Percentiles rank a stretch among this genome's conserved stretches.
Evolutionary conservation across 2,888 invertebrate genomes (phyloP).

Genomic region (Geotrupes spiniger): DNA sequence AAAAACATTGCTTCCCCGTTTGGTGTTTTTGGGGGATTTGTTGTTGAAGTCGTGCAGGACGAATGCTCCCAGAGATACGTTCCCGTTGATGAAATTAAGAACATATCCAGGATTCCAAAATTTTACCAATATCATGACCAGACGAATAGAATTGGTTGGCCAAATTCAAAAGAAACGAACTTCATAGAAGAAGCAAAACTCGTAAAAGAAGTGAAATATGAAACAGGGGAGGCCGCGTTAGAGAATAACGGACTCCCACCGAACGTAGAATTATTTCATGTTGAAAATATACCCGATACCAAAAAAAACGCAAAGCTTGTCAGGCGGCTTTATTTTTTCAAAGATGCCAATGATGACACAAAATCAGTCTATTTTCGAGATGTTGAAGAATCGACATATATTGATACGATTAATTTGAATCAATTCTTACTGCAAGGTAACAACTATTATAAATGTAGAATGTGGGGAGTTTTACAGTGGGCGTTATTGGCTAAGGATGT

Average conservation of each 20-base stretch:
- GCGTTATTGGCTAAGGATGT: constrained; percentile 23
- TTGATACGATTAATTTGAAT: constrained; percentile 35
- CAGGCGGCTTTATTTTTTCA: constrained; percentile 38
- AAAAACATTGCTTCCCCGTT: constrained; percentile 48
- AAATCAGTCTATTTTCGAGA: constrained; percentile 27
- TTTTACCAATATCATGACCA: constrained; percentile 32
- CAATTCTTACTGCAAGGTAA: constrained; percentile 19
- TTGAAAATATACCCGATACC: no score
- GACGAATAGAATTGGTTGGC: constrained; percentile 31
- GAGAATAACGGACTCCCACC: no score
- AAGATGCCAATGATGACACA: constrained; percentile 31
- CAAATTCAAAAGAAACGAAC: constrained; percentile 23
- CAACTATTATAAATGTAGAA: constrained; percentile 28
- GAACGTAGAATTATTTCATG: no score
- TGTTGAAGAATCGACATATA: constrained; percentile 39
- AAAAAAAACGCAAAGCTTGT: no score
- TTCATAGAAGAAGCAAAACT: constrained; percentile 23
- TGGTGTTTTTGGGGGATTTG: constrained; percentile 52
- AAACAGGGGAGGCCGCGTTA: no score
- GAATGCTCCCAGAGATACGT: constrained; percentile 49
- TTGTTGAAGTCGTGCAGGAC: constrained; percentile 57
- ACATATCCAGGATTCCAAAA: no score
- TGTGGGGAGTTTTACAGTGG: constrained; percentile 32
- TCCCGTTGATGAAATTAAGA: constrained; percentile 22
- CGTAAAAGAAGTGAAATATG: no score